Conservation (phyloP, 2,113 vertebrate species). For the Chroicocephalus ridibundus region DNA sequence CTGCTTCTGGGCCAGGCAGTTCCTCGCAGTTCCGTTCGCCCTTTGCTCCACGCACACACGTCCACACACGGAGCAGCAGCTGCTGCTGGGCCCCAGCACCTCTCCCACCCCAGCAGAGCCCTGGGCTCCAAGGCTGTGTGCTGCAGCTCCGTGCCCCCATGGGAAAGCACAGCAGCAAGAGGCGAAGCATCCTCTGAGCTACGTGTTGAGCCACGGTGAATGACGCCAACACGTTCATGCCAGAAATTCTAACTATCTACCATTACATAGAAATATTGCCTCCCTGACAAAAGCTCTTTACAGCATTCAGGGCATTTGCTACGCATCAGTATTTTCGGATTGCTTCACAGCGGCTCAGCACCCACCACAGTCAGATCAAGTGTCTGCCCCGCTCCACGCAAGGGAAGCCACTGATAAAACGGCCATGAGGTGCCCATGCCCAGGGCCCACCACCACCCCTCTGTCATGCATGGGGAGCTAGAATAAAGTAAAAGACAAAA, state of each 20-base stretch:
- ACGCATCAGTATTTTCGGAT: background rate
- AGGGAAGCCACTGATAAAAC: background rate
- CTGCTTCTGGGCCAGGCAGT: background rate
- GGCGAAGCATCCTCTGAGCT: background rate
- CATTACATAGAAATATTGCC: background rate
- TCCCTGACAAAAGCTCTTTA: background rate
- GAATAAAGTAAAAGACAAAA: background rate
- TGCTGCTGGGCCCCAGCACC: rapidly evolving
- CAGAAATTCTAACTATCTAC: background rate
- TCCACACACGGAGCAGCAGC: background rate
- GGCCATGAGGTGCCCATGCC: rapidly evolving
- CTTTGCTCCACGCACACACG: rapidly evolving
- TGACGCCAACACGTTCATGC: rapidly evolving
- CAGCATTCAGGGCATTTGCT: background rate
- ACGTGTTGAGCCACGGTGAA: rapidly evolving
- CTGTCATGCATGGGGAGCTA: background rate
- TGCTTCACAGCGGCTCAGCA: background rate
- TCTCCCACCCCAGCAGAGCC: background rate
- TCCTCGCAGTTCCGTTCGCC: background rate
- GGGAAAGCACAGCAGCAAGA: background rate
- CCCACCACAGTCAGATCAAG: background rate
- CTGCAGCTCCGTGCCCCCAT: background rate
- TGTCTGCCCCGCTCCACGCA: rapidly evolving
- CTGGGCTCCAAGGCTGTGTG: background rate
- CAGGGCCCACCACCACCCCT: background rate